Evolutionary conservation across 1,140 invertebrate species (phyloP).

Genomic region (Drosophila seguyi): DNA sequence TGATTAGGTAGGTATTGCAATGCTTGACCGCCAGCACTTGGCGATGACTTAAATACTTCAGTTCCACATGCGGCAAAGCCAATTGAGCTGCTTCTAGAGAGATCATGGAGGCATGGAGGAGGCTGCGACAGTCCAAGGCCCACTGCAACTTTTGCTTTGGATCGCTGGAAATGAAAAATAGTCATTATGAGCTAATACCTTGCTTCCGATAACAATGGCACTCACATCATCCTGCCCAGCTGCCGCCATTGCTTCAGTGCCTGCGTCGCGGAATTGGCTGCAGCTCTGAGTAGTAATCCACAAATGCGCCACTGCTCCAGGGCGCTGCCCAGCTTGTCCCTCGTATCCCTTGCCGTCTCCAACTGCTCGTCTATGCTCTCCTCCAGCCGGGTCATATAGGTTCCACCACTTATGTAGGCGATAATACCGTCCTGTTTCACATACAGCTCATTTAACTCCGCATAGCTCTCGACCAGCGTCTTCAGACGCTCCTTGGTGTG

Average conservation of each 20-base stretch:
- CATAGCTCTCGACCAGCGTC: conserved; percentile 67
- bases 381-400: conserved; percentile 78
- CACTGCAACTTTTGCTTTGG: conserved; percentile 71
- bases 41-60: conserved; percentile 76
- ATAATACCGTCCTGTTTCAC: conserved; percentile 83
- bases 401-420: conserved; percentile 79
- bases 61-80: conserved; percentile 78
- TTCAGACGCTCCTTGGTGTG: conserved; percentile 71
- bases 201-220: background rate
- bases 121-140: conserved; percentile 73
- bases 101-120: conserved; percentile 72
- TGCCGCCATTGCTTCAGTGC: conserved; percentile 73
- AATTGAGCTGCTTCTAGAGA: conserved; percentile 79
- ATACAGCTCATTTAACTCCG: conserved; percentile 73
- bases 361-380: conserved; percentile 78
- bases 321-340: conserved; percentile 79
- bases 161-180: conserved; percentile 45
- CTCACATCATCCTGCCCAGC: conserved; percentile 60
- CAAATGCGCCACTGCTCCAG: conserved; percentile 84
- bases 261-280: conserved; percentile 72
- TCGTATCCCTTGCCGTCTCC: conserved; percentile 76
- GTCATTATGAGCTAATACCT: background rate
- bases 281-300: conserved; percentile 66
- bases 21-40: conserved; percentile 80
- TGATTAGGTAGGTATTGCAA: conserved; percentile 78